These are phyloP conservation scores for Terrapene triunguis DNA, from an alignment of 2,113 vertebrate genomes.

Conservation along the genomic window DNA sequence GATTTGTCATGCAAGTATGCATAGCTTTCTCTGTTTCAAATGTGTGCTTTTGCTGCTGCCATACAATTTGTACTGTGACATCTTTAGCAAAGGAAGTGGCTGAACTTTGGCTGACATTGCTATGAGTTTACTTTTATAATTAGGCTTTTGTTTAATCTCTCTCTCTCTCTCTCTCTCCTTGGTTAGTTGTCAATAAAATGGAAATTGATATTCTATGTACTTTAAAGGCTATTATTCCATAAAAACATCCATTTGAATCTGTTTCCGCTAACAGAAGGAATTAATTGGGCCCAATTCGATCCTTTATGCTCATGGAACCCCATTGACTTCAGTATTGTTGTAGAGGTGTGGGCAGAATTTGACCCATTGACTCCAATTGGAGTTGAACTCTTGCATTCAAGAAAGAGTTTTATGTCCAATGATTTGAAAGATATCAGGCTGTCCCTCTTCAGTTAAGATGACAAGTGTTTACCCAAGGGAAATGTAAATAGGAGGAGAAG, in stretches of 20 bases:
- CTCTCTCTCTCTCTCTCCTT: not conserved
- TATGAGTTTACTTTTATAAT: not conserved
- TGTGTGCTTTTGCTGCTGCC: not conserved
- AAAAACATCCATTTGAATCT: not conserved
- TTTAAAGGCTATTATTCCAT: not conserved
- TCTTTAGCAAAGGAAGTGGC: not conserved
- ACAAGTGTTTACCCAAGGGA: not conserved
- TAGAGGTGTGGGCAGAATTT: not conserved
- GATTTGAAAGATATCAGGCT: not conserved
- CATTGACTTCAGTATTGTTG: rapidly evolving
- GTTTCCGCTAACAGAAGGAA: not conserved
- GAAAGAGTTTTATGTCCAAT: not conserved
- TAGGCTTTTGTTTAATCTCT: not conserved
- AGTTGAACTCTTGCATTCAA: not conserved
- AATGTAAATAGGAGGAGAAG: not conserved
- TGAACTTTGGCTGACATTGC: not conserved
- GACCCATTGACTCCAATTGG: not conserved
- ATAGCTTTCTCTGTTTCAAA: not conserved
- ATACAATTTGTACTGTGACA: not conserved
- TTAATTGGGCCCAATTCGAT: not conserved
- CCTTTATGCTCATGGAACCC: not conserved
- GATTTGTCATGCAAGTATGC: slow-evolving; percentile 37
- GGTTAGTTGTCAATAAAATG: not conserved
- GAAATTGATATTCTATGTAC: no score
- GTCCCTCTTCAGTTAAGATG: not conserved